phyloP scores from a whole-genome alignment of 35 echinoderm and acorn worm genomes.

The Ptychodera flava region DNA sequence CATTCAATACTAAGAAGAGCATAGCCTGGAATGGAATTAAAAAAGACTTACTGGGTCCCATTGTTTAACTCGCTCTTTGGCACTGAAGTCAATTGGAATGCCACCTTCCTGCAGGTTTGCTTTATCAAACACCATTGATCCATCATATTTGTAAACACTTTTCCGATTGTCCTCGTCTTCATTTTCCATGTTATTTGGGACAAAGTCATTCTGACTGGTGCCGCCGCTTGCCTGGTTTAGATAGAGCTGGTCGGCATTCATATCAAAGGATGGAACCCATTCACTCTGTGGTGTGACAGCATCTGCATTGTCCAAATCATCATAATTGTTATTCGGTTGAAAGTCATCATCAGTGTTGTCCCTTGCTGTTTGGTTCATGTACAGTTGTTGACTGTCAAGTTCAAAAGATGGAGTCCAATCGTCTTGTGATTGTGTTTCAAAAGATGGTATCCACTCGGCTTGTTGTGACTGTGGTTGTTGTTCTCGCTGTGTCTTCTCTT shows the following conservation, averaged over 20 bases:
- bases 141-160: background rate
- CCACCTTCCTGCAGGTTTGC: background rate
- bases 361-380: too few species aligned
- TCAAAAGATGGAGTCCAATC: background rate
- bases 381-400: background rate
- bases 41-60: background rate
- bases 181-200: background rate
- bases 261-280: background rate
- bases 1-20: too few species aligned
- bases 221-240: background rate
- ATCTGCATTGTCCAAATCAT: background rate
- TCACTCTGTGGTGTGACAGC: background rate
- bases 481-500: background rate
- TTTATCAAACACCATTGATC: background rate
- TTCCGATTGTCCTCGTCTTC: background rate
- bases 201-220: background rate
- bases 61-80: background rate
- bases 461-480: background rate
- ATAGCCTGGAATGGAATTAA: too few species aligned
- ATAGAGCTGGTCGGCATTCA: background rate
- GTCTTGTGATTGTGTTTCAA: background rate
- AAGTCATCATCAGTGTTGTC: background rate
- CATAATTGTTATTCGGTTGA: background rate
- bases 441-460: background rate
- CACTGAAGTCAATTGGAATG: background rate